These are phyloP conservation scores for Panthera leo DNA, from an alignment of 2,113 vertebrate genomes.

Conservation along the genomic window DNA sequence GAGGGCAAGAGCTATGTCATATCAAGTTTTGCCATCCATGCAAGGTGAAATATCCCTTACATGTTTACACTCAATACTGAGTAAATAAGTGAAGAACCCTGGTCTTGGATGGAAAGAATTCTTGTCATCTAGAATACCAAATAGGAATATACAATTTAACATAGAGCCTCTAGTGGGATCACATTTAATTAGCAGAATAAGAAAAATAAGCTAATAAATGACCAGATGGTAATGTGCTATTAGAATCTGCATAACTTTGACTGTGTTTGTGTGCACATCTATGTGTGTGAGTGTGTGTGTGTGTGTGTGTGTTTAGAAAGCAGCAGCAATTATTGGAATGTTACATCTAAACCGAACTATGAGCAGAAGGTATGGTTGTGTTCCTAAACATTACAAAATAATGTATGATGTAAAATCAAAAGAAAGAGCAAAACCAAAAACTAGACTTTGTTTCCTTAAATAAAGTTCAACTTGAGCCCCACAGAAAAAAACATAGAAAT, in stretches of 20 bases:
- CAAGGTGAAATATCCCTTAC: neutral
- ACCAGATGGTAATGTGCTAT: neutral
- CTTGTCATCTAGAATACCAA: neutral
- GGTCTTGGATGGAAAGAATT: neutral
- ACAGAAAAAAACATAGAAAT: neutral
- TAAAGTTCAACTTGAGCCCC: neutral
- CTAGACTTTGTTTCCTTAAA: neutral
- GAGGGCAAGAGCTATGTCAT: neutral
- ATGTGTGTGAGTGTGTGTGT: too few relatives aligned
- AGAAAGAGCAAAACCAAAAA: neutral
- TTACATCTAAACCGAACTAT: neutral
- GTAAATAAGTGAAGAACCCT: neutral
- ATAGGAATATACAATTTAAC: neutral
- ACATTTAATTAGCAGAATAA: slow-evolving; percentile 2
- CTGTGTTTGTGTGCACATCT: rapidly evolving
- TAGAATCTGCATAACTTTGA: neutral
- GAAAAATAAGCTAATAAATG: neutral
- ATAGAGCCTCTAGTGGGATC: neutral
- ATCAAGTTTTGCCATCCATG: neutral
- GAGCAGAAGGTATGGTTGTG: neutral
- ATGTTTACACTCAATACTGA: neutral
- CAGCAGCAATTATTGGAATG: neutral
- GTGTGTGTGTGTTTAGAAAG: neutral
- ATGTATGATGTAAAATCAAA: neutral
- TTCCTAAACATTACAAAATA: neutral